Evolutionary conservation across 1,140 invertebrate species (phyloP), one percentile per base, ranked within the genome.

Genomic region (Callitettix versicolor): DNA sequence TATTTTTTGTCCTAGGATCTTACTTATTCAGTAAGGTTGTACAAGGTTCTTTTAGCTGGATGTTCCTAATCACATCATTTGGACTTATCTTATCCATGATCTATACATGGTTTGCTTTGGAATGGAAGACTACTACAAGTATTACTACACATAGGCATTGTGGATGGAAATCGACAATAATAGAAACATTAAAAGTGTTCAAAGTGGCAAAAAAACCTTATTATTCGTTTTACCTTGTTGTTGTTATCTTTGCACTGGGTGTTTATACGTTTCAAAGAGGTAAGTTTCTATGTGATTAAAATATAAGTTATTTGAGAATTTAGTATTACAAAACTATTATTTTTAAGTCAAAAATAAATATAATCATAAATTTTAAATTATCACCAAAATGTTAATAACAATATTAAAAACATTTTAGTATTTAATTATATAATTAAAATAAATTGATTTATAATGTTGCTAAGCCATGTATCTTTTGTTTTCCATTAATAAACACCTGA

Each of bases 211-310:
- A 30, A 30, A 9, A 30, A 9, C 26, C 3, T 3, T 73, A 77
- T 49, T 65, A 76, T 14, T 73, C 82, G 53, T 58, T 73, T n/a
- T 81, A 80, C 53, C 66, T 88, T 3, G 74, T 79, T 64, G 69
- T 85, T 6, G 61, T 86, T 1, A 70, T 88, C 2, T 57, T 82
- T 7, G 75, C 79, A 4, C 86, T 87, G 83, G 76, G 75, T 1
- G 69, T 86, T 11, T 88, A 88, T 62, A 84, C 83, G 40, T 87
- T 88, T 58, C 85, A 88, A 69, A 75, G 85, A 64, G 75, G 75
- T 76, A 59, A 44, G 20, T 44, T 20, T 44, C 20, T 4, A 42
- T 42, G 40, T 42, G 20, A 42, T 6, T 6, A 34, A 40, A 50
- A 18, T 53, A 43, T 30, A 17, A 11, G 36, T 18, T 20, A 43